Conservation (phyloP, 2,797 vertebrate genomes). For the Liasis olivaceus region DNA sequence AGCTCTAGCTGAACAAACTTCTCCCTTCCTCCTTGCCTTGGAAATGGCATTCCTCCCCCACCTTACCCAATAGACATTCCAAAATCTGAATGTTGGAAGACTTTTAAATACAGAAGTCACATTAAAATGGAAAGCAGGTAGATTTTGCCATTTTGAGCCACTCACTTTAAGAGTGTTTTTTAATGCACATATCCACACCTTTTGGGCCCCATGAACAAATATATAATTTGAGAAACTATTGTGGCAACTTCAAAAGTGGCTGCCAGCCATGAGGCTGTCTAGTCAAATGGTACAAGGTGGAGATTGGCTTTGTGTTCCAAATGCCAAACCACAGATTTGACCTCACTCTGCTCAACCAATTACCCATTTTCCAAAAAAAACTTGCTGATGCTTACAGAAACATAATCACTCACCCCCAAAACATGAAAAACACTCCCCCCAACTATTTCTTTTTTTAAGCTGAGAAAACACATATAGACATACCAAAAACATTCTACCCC, state of each 20-base stretch:
- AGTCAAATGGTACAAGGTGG: not conserved
- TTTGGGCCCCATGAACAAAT: not conserved
- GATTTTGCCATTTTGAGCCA: not conserved
- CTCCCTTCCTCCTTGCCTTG: not conserved
- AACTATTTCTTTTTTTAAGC: not conserved
- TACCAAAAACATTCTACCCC: not conserved
- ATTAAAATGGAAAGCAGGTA: not conserved
- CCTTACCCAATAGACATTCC: not conserved
- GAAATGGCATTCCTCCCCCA: not conserved
- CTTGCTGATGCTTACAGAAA: not conserved
- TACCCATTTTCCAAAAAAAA: not conserved
- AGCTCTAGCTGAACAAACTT: not conserved
- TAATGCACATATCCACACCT: not conserved
- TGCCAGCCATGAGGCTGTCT: not conserved
- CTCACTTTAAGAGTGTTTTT: not conserved
- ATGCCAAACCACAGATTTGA: not conserved
- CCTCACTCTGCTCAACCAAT: not conserved
- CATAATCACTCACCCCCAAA: not conserved
- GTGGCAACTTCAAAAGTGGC: not conserved
- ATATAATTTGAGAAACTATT: not conserved
- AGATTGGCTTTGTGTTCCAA: not conserved
- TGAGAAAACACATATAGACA: not conserved
- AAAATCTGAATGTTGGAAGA: not conserved
- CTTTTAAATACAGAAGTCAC: conserved; percentile 10
- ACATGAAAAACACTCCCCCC: not conserved